Percentiles rank a stretch among this genome's conserved stretches.
Conservation (phyloP, 2,113 vertebrate genomes). For the Melanerpes formicivorus region DNA sequence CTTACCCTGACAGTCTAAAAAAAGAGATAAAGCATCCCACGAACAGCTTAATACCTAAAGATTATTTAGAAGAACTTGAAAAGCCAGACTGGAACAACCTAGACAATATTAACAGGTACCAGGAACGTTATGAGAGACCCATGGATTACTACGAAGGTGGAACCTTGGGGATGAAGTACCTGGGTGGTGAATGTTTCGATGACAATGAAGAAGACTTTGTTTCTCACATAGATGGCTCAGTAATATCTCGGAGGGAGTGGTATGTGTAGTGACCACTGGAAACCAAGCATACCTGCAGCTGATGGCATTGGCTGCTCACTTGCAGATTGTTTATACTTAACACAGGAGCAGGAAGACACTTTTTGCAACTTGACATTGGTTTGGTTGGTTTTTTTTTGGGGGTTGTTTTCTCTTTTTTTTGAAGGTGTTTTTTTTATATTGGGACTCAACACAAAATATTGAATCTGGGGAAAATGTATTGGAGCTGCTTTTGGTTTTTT, state of each 20-base stretch:
- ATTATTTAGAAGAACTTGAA: slow-evolving; percentile 89
- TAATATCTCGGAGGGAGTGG: slow-evolving; percentile 98
- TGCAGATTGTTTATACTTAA: slow-evolving; percentile 83
- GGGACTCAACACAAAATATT: slow-evolving; percentile 74
- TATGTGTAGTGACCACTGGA: slow-evolving; percentile 87
- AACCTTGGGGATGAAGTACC: slow-evolving; percentile 89
- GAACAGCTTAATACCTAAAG: slow-evolving; percentile 88
- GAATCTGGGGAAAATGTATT: slow-evolving; percentile 73
- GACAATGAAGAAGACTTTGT: slow-evolving; percentile 94
- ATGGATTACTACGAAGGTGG: slow-evolving; percentile 85
- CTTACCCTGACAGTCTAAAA: slow-evolving; percentile 89
- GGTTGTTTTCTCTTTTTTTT: background rate
- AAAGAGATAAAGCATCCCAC: slow-evolving; percentile 92
- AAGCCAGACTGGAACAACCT: slow-evolving; percentile 91
- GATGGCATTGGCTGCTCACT: slow-evolving; percentile 77
- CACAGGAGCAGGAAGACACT: slow-evolving; percentile 79
- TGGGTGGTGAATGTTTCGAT: slow-evolving; percentile 88
- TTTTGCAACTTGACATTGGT: slow-evolving; percentile 71
- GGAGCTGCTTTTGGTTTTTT: slow-evolving; percentile 75
- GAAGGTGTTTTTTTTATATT: slow-evolving; percentile 81
- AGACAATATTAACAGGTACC: slow-evolving; percentile 82
- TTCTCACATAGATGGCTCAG: slow-evolving; percentile 95
- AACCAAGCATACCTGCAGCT: slow-evolving; percentile 67
- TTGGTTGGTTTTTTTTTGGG: background rate
- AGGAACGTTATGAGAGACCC: slow-evolving; percentile 85